Evolutionary conservation across 2,888 invertebrate species (phyloP), one percentile per base, ranked within the genome.

Genomic region (Aleiodes testaceus): DNA sequence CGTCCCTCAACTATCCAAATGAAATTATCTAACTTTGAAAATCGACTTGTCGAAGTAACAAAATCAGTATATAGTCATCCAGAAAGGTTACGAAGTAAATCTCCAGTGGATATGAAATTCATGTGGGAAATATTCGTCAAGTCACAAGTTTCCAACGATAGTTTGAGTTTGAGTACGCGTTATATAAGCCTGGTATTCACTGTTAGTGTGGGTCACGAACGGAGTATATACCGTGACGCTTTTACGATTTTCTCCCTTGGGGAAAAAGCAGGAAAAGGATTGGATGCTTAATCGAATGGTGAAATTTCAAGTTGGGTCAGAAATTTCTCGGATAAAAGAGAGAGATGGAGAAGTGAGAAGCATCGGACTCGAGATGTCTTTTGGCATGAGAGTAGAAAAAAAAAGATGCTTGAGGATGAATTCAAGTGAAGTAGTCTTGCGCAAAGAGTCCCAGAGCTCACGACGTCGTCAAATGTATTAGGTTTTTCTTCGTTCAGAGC

Each of bases 81-180:
- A 16, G 26, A 50, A 50, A 20, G 50, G 9, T 50, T 50, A 14
- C 36, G 36, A 36, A 18, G 20, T 18, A 49, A 68, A 68, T 68
- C 36, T 68, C 47, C 47, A 4, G 49, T 20, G 59, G 59, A 61
- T 50, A 50, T 61, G 47, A 59, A 68, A 68, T 61, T 68, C 68
- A 68, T 68, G 49, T 47, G 47, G 47, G 61, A 68, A 68, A 68
- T 68, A 68, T 68, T 68, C 68, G 30, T 55, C 55, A 26, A 67
- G 45, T 55, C 55, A 36, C 36, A 22, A 45, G 55, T 42, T 53
- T 55, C 44, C 26, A 67, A 45, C 67, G 22, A 16, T 12, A 55
- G 53, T 55, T 50, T 66, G 42, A 36, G 16, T 14, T 36, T 36
- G 36, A 36, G 36, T 36, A n/a, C 4, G 44, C 14, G 12, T 7